Conservation (phyloP, 64 coral and sea anemone genomes). For the Acropora tenuis region DNA sequence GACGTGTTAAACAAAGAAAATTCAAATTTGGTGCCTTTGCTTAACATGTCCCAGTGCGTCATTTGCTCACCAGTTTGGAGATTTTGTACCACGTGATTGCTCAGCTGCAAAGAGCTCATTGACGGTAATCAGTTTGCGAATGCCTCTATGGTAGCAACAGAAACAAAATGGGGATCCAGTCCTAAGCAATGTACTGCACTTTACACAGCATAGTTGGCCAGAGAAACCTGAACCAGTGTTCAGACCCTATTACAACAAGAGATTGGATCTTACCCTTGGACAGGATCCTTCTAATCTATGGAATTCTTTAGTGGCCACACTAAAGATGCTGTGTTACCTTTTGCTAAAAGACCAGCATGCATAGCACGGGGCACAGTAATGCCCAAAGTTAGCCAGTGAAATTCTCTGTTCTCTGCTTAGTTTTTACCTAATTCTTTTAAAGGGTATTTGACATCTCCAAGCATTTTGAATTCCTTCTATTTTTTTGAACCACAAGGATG, state of each 20-base stretch:
- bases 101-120: background rate
- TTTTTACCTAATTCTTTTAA: no score
- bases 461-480: no score
- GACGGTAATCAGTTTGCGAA: slow-evolving; percentile 18
- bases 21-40: no score
- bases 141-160: slow-evolving; percentile 11
- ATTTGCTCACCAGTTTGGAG: no score
- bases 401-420: no score
- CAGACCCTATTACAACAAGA: slow-evolving; percentile 27
- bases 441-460: no score
- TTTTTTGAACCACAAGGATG: no score
- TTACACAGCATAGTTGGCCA: slow-evolving; percentile 45
- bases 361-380: background rate
- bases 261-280: slow-evolving; percentile 45
- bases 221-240: slow-evolving; percentile 5
- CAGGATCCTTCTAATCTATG: slow-evolving; percentile 22
- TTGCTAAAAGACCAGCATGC: slow-evolving; percentile 40
- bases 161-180: slow-evolving; percentile 43
- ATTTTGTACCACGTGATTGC: no score
- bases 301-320: slow-evolving; percentile 29
- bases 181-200: slow-evolving; percentile 55
- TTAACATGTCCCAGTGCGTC: no score
- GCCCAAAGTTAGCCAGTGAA: slow-evolving; percentile 1
- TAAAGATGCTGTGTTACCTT: background rate
- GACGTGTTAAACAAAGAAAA: no score